Percentiles rank a stretch among this genome's conserved stretches.
These are phyloP conservation scores for Acrocephalus kingi DNA, from an alignment of 2,113 vertebrate species.

Conservation along the genomic window DNA sequence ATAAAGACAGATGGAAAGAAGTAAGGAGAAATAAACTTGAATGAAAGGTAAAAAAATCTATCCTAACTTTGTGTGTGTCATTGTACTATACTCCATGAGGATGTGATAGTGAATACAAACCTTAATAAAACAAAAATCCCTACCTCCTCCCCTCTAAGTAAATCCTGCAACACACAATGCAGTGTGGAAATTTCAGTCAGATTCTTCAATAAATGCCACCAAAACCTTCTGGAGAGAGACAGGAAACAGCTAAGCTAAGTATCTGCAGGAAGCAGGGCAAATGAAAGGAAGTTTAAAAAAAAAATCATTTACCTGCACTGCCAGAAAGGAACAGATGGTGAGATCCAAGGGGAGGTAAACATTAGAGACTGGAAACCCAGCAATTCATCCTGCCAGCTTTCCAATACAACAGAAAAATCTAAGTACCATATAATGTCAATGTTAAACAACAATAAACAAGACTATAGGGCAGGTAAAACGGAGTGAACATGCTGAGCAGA, in stretches of 20 bases:
- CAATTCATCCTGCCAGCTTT: slow-evolving; percentile 62
- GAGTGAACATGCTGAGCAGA: background rate
- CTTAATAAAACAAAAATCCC: background rate
- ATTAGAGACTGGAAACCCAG: slow-evolving; percentile 62
- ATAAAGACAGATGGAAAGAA: background rate
- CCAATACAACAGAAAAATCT: slow-evolving; percentile 14
- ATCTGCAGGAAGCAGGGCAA: slow-evolving; percentile 27
- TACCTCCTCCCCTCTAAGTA: background rate
- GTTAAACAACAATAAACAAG: slow-evolving; percentile 53
- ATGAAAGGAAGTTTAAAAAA: slow-evolving; percentile 44
- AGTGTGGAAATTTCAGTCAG: background rate
- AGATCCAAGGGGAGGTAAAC: slow-evolving; percentile 68
- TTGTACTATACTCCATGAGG: background rate
- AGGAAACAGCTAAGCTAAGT: background rate
- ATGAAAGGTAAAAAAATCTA: background rate
- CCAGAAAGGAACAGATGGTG: slow-evolving; percentile 71
- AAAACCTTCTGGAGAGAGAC: slow-evolving; percentile 8
- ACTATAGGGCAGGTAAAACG: slow-evolving; percentile 1
- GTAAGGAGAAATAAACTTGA: background rate
- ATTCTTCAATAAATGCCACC: background rate
- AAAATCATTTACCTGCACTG: slow-evolving; percentile 57
- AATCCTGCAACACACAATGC: background rate
- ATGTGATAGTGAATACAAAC: background rate
- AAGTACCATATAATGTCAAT: slow-evolving; percentile 1
- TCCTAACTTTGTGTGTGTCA: background rate